These are phyloP conservation scores for Cyphomyrmex costatus DNA, from an alignment of 1,140 invertebrate species.

Conservation along the genomic window DNA sequence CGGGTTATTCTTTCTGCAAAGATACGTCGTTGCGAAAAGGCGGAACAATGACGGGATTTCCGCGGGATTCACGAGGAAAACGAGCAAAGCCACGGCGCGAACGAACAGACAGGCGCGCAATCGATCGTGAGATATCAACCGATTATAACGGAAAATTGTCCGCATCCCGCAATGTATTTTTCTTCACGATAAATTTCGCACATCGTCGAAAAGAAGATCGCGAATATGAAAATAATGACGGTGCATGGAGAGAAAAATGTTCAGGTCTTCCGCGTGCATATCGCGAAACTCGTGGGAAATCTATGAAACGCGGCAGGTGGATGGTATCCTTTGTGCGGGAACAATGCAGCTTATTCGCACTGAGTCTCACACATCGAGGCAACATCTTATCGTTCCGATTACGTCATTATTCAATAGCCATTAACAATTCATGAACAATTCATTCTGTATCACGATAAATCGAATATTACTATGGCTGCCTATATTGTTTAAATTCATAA, in stretches of 20 bases:
- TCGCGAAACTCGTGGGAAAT: conserved; percentile 54
- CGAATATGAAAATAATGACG: conserved; percentile 53
- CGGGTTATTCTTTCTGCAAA: conserved; percentile 7
- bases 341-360: conserved; percentile 44
- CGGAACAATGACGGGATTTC: conserved; percentile 31
- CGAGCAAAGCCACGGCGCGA: background rate
- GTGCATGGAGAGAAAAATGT: conserved; percentile 44
- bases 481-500: background rate
- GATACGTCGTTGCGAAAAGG: conserved; percentile 41
- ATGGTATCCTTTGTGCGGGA: conserved; percentile 39
- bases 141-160: conserved; percentile 48
- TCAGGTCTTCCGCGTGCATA: conserved; percentile 9
- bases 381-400: conserved; percentile 9
- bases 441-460: conserved; percentile 9
- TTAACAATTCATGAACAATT: conserved; percentile 21
- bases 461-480: background rate
- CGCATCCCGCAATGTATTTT: conserved; percentile 24
- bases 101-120: background rate
- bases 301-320: conserved; percentile 45
- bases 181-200: conserved; percentile 45
- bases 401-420: conserved; percentile 21
- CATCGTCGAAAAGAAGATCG: conserved; percentile 30
- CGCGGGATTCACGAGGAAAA: background rate
- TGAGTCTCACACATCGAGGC: background rate
- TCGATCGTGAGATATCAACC: conserved; percentile 39